Evolutionary conservation across 2,888 invertebrate genomes (phyloP), one percentile per base, ranked within the genome.

Genomic region (Sarcophaga caerulescens): DNA sequence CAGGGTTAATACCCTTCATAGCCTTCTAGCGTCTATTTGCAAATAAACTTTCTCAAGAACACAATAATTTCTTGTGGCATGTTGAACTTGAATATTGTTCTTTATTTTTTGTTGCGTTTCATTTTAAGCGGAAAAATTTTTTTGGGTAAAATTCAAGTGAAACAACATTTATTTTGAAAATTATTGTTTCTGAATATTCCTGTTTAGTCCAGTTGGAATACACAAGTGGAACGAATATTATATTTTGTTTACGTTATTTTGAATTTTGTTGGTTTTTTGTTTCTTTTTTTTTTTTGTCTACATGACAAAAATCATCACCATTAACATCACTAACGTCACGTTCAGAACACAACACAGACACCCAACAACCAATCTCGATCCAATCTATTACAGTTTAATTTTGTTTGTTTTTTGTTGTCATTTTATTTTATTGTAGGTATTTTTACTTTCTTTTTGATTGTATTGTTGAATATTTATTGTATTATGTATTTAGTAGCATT

Each of bases 401-500:
- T 35, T 57, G 45, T 8, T 19, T 57, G 65, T 65, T 79, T 35
- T 35, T 35, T 35, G 6, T 35, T 35, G 1, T 35, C 35, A 35
- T 35, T 35, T 35, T 35, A 35, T 35, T 35, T 75, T 63, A 35
- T 52, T 68, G 74, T 69, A 23, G n/a, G n/a, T n/a, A n/a, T n/a
- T n/a, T 75, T 75, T 19, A 60, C 11, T 76, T 57, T 69, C 10
- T 11, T 68, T 65, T 78, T 65, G 59, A 44, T 70, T 75, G 44
- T 81, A 71, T 47, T 78, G 81, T 78, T 85, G 59, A 59, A 69
- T 78, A 69, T 75, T 79, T 84, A 84, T 86, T 86, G 81, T 84
- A 84, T 84, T 86, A 80, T 80, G 84, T 81, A 86, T 84, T 82
- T 85, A 83, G 83, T 83, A 70, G 69, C 79, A 80, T 85, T 83